These are phyloP conservation scores for Adineta ricciae DNA, from an alignment of 2,888 invertebrate species.

Conservation along the genomic window DNA sequence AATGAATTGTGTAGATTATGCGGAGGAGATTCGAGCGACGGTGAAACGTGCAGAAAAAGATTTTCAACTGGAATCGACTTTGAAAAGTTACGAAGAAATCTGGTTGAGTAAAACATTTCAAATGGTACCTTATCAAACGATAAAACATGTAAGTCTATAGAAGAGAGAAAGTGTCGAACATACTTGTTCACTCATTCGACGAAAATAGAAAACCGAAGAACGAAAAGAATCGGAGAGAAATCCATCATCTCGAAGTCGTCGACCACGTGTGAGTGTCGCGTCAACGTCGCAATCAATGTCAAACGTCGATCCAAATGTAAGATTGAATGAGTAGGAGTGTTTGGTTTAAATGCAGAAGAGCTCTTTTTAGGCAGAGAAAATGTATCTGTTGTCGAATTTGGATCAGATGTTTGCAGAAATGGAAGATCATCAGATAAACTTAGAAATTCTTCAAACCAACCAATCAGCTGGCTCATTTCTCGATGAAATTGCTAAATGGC, in stretches of 20 bases:
- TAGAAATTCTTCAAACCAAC: conserved; percentile 42
- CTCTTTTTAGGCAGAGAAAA: conserved; percentile 40
- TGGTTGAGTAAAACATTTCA: conserved; percentile 50
- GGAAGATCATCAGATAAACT: conserved; percentile 47
- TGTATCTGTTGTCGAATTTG: conserved; percentile 42
- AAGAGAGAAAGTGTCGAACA: background rate
- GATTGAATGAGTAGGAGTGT: background rate
- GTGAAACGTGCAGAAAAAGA: conserved; percentile 49
- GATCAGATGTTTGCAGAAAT: conserved; percentile 48
- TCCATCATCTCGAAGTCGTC: background rate
- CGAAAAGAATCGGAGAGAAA: background rate
- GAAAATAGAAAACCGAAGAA: conserved; percentile 16
- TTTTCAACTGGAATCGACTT: conserved; percentile 46
- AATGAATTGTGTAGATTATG: conserved; percentile 41
- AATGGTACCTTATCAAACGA: background rate
- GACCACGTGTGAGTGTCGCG: conserved; percentile 26
- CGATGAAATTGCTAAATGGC: conserved; percentile 50
- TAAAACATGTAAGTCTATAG: background rate
- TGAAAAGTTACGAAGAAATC: conserved; percentile 50
- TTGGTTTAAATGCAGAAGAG: no score
- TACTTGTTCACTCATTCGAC: background rate
- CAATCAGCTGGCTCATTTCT: conserved; percentile 48
- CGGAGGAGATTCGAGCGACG: conserved; percentile 48
- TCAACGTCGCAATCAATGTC: conserved; percentile 29
- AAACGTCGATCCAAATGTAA: conserved; percentile 17